A percentile compares a stretch with the other conserved stretches of the same genome.
These are phyloP conservation scores for Geopemphigus sp. DNA, from an alignment of 1,140 invertebrate species.

Conservation along the genomic window DNA sequence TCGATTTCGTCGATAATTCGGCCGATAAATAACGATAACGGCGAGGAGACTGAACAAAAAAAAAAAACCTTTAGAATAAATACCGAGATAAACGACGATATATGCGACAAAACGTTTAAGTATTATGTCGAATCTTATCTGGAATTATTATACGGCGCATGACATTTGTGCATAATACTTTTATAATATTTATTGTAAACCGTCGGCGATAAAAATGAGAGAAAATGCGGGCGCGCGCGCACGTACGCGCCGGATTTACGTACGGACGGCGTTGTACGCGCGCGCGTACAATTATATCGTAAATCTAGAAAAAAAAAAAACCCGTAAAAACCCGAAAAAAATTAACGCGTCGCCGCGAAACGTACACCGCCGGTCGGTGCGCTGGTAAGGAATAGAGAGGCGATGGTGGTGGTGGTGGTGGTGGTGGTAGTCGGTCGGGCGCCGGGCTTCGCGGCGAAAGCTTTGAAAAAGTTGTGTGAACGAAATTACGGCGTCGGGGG, in stretches of 20 bases:
- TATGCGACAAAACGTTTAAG: too few species aligned
- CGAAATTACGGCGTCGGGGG: slow-evolving; percentile 41
- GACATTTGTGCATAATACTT: slow-evolving; percentile 10
- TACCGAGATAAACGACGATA: not conserved
- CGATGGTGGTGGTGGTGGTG: too few species aligned
- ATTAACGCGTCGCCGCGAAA: too few species aligned
- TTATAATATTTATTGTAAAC: not conserved
- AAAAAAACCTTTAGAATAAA: slow-evolving; percentile 9
- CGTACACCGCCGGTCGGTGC: too few species aligned
- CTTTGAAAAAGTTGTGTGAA: slow-evolving; percentile 45
- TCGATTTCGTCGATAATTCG: not conserved
- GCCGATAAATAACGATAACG: not conserved
- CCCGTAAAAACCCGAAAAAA: not conserved
- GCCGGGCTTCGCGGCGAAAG: slow-evolving; percentile 42
- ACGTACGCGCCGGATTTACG: too few species aligned
- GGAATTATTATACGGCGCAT: not conserved
- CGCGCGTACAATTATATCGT: not conserved
- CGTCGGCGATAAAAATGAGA: not conserved
- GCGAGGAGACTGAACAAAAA: not conserved
- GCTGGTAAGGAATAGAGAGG: too few species aligned
- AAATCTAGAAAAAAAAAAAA: not conserved
- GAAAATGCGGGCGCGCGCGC: not conserved
- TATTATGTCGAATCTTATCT: slow-evolving; percentile 1
- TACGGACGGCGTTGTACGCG: too few species aligned
- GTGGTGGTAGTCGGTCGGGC: too few species aligned